Conservation (phyloP, 2,113 vertebrate genomes). For the Pelmatolapia mariae region DNA sequence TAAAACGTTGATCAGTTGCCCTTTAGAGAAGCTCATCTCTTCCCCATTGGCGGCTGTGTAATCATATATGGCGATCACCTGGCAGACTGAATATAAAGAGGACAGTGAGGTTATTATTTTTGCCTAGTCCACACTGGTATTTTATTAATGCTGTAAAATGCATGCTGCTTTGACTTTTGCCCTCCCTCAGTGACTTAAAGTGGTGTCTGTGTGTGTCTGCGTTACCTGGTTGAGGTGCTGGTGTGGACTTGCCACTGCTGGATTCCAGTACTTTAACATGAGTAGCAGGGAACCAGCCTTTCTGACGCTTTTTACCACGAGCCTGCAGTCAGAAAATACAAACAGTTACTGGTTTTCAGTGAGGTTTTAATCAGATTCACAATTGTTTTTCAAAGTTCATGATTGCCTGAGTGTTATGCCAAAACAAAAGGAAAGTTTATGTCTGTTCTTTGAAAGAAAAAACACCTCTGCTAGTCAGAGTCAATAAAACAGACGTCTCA, state of each 20-base stretch:
- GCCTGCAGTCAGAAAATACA: constrained; percentile 70
- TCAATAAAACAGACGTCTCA: background rate
- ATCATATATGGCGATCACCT: constrained; percentile 94
- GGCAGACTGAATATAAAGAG: constrained; percentile 74
- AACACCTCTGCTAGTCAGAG: background rate
- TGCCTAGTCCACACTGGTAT: background rate
- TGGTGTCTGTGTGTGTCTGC: background rate
- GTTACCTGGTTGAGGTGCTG: constrained; percentile 81
- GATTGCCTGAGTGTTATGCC: background rate
- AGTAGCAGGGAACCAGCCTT: constrained; percentile 93
- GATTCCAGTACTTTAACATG: constrained; percentile 89
- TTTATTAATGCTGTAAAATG: background rate
- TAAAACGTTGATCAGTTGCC: constrained; percentile 87
- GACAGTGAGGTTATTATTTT: background rate
- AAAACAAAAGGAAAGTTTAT: background rate
- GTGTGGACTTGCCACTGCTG: constrained; percentile 82
- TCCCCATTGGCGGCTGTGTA: constrained; percentile 86
- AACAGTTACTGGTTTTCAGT: background rate
- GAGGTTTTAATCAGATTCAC: background rate
- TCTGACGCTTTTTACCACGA: constrained; percentile 93
- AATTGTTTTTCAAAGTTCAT: background rate
- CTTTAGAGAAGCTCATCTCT: constrained; percentile 90
- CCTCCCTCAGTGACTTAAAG: background rate
- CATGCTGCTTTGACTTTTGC: background rate
- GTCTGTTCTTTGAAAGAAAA: background rate